These are phyloP conservation scores for Misgurnus mizolepis DNA, from an alignment of 2,113 vertebrate genomes.

Conservation along the genomic window DNA sequence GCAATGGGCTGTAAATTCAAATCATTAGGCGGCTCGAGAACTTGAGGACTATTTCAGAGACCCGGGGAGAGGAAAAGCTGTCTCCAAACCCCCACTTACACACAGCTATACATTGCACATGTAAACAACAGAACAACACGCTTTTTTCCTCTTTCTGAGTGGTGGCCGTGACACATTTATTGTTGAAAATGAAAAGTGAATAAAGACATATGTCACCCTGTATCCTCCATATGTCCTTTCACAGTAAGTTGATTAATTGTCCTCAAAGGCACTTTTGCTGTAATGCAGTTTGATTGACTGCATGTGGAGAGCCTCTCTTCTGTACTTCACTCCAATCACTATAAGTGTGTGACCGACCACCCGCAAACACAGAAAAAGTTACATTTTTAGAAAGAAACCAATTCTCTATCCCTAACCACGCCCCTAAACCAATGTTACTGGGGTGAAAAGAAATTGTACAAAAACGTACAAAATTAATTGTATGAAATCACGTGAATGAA, in stretches of 20 bases:
- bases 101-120: neutral
- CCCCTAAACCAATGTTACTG: too few species aligned
- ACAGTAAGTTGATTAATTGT: constrained; percentile 48
- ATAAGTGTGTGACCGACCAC: neutral
- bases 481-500: too few species aligned
- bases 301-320: constrained; percentile 31
- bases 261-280: constrained; percentile 39
- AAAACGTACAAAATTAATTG: too few species aligned
- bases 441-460: too few species aligned
- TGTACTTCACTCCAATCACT: neutral
- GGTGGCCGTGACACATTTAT: neutral
- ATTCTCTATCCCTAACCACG: too few species aligned
- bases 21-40: constrained; percentile 35
- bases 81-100: neutral
- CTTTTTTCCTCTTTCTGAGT: constrained; percentile 1
- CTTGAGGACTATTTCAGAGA: constrained; percentile 13
- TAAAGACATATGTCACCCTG: constrained; percentile 6
- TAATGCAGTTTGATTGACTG: constrained; percentile 42
- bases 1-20: constrained; percentile 40
- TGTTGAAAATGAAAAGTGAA: neutral
- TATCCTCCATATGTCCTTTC: constrained; percentile 21
- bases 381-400: too few species aligned
- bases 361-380: too few species aligned
- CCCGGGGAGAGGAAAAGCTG: neutral
- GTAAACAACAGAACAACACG: constrained; percentile 7